Evolutionary conservation across 1,140 invertebrate genomes (phyloP), one percentile per base, ranked within the genome.

Genomic region (Theocolax elegans): DNA sequence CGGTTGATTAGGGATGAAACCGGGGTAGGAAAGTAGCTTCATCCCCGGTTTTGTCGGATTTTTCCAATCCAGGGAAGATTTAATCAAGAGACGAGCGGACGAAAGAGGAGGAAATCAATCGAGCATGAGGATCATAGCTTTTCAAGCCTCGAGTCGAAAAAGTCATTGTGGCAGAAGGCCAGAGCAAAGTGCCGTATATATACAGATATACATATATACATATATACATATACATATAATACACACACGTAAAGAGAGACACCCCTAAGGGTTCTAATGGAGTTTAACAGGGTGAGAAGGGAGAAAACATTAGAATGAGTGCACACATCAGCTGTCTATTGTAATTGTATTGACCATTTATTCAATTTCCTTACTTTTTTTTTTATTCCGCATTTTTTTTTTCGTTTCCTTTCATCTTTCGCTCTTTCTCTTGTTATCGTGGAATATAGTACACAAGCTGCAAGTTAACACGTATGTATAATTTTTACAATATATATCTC

Each of bases 401-500:
- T 21, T 56, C 17, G 40, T 42, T 83, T n/a, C n/a, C n/a, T n/a
- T n/a, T n/a, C n/a, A n/a, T n/a, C n/a, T n/a, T n/a, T n/a, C n/a
- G n/a, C n/a, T n/a, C n/a, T n/a, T n/a, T n/a, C n/a, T n/a, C n/a
- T n/a, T n/a, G n/a, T n/a, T n/a, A n/a, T 79, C 79, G 79, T 84
- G 10, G 10, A 79, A 82, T 85, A 85, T 85, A 83, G 81, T 85
- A 85, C 82, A 85, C 81, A 85, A 85, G 83, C 81, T 78, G 81
- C 83, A 83, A 6, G 81, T 80, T 85, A 84, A 85, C 81, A 85
- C 79, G 80, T 85, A 85, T 85, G 80, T 85, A 85, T 85, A 85
- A 83, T 85, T 85, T 85, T 83, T 85, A 85, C 84, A 85, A 81
- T 85, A 81, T 74, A 82, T n/a, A n/a, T n/a, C n/a, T n/a, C n/a